These are phyloP conservation scores for Keiferia lycopersicella DNA, from an alignment of 2,888 invertebrate species.

Conservation along the genomic window DNA sequence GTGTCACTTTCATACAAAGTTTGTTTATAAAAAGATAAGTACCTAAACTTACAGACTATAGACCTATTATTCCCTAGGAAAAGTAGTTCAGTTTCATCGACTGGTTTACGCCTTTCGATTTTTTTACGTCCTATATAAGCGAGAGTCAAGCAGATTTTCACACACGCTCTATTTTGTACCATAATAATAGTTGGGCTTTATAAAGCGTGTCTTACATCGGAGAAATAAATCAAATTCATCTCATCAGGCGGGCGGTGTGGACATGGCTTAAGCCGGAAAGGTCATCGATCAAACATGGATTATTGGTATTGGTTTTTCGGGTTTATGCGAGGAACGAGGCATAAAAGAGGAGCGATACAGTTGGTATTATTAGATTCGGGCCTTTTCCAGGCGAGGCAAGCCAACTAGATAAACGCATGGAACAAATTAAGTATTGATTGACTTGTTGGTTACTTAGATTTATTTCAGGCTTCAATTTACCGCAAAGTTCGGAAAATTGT, in stretches of 20 bases:
- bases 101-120: too few species aligned
- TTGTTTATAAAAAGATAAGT: too few species aligned
- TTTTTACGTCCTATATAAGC: background rate
- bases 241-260: conserved; percentile 7
- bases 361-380: background rate
- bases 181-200: background rate
- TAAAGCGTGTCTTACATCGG: conserved; percentile 5
- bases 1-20: too few species aligned
- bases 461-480: too few species aligned
- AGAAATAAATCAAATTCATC: conserved; percentile 14
- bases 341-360: background rate
- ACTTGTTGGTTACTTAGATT: too few species aligned
- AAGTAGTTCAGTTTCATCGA: too few species aligned
- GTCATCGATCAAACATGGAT: conserved; percentile 21
- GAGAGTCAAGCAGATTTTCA: background rate
- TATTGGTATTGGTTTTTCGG: conserved; percentile 14
- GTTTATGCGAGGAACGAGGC: background rate
- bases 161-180: background rate
- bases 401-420: too few species aligned
- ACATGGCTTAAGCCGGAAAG: conserved; percentile 10
- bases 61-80: too few species aligned
- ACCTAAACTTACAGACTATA: too few species aligned
- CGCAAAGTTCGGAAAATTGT: too few species aligned
- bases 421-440: too few species aligned
- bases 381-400: too few species aligned